Conservation (phyloP, 2,888 invertebrate species). For the Timema cristinae region DNA sequence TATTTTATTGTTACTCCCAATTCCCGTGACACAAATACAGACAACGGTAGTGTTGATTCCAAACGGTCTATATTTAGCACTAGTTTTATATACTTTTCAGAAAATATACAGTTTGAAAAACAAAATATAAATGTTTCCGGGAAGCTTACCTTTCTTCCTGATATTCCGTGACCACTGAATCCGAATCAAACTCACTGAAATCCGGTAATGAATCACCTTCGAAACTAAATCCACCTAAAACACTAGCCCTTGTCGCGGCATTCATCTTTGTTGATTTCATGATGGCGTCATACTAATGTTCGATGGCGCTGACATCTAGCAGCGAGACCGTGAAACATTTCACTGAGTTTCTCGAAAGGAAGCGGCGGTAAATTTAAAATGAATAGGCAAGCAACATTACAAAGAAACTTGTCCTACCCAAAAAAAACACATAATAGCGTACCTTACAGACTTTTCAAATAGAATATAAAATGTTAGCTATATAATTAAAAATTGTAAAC, state of each 20-base stretch:
- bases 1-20: too few relatives aligned
- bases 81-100: constrained; percentile 10
- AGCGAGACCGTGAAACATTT: not conserved
- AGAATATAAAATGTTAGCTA: too few relatives aligned
- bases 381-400: too few relatives aligned
- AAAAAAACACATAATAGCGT: too few relatives aligned
- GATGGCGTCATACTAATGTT: constrained; percentile 2
- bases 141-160: constrained; percentile 48
- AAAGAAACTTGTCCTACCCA: too few relatives aligned
- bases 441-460: too few relatives aligned
- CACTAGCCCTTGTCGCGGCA: constrained; percentile 36
- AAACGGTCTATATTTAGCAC: constrained; percentile 23
- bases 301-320: not conserved
- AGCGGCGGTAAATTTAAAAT: too few relatives aligned
- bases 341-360: too few relatives aligned
- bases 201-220: constrained; percentile 52
- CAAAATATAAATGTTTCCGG: not conserved
- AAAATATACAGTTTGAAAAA: not conserved
- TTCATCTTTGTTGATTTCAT: constrained; percentile 32
- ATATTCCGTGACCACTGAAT: constrained; percentile 50
- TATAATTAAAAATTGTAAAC: too few relatives aligned
- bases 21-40: too few relatives aligned
- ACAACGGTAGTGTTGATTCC: not conserved
- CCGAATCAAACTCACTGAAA: constrained; percentile 54
- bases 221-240: constrained; percentile 51